These are phyloP conservation scores for Rhyzopertha dominica DNA, from an alignment of 1,140 invertebrate genomes.

Conservation along the genomic window DNA sequence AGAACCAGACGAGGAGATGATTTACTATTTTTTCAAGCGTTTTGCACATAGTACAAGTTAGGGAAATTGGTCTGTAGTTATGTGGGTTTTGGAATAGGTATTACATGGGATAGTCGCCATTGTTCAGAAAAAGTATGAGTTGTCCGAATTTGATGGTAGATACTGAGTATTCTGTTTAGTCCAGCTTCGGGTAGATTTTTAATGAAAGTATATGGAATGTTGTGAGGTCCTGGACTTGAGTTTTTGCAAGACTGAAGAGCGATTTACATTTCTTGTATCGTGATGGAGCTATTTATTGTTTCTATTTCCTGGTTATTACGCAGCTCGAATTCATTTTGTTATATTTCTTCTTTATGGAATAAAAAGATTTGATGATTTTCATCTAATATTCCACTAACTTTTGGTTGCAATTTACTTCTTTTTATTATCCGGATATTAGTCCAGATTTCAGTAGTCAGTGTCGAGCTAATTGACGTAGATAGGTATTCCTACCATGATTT, in stretches of 20 bases:
- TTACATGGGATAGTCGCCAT: constrained; percentile 11
- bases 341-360: neutral
- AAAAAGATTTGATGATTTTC: constrained; percentile 3
- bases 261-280: constrained; percentile 4
- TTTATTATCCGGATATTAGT: no score
- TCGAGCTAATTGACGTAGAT: no score
- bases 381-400: no score
- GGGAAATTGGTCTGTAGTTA: constrained; percentile 21
- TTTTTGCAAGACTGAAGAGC: constrained; percentile 10
- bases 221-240: constrained; percentile 13
- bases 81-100: constrained; percentile 17
- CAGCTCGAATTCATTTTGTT: constrained; percentile 1
- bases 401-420: no score
- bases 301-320: constrained; percentile 1
- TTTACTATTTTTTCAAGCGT: constrained; percentile 25
- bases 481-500: no score
- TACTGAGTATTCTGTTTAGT: constrained; percentile 11
- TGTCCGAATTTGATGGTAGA: constrained; percentile 10
- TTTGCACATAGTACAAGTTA: constrained; percentile 25
- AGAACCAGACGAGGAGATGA: constrained; percentile 17
- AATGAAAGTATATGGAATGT: constrained; percentile 13
- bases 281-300: neutral
- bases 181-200: constrained; percentile 1
- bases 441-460: no score
- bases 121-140: constrained; percentile 7